Evolutionary conservation across 2,888 invertebrate species (phyloP), one percentile per base, ranked within the genome.

Genomic region (Alloscopus bannaensis): DNA sequence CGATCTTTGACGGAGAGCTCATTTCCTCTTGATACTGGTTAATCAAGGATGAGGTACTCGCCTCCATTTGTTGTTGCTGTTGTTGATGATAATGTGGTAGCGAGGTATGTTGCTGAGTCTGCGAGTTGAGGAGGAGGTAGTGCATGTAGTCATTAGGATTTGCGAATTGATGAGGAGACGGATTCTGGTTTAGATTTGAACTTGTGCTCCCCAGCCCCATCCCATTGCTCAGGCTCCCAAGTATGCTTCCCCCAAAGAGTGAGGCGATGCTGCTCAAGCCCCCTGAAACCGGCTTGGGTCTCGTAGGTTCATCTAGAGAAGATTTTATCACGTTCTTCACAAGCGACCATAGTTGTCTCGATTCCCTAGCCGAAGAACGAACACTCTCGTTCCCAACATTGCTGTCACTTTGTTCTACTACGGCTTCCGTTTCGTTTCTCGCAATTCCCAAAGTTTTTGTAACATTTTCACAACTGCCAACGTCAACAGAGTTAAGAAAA

Each of bases 281-380:
- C 22, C 62, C 62, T 29, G 42, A 26, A 62, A 59, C 62, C 16
- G 62, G 59, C 31, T 45, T 64, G 18, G 18, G 31, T 26, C 11
- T 45, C 4, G 16, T 6, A 59, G 26, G 40, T 2, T 29, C 24
- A 24, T 66, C 59, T 4, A 66, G 28, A 3, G 50, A 36, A 18
- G 66, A 29, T 62, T 70, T 78, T 16, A 78, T 24, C 13, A 78
- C 59, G 31, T 72, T 79, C 36, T 79, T 72, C 20, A 79, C 42
- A 8, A 79, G 26, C n/a, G 79, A 72, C 66, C 65, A 72, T 8
- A 79, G 57, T 59, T 79, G 79, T 22, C 72, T 62, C 13, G 79
- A 72, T 40, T 72, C 52, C 24, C 78, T 71, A 6, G 20, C 6
- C 2, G 71, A 62, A 40, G n/a, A 3, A 45, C n/a, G 18, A 18